Evolutionary conservation across 2,888 invertebrate genomes (phyloP).

Genomic region (Pecten maximus): DNA sequence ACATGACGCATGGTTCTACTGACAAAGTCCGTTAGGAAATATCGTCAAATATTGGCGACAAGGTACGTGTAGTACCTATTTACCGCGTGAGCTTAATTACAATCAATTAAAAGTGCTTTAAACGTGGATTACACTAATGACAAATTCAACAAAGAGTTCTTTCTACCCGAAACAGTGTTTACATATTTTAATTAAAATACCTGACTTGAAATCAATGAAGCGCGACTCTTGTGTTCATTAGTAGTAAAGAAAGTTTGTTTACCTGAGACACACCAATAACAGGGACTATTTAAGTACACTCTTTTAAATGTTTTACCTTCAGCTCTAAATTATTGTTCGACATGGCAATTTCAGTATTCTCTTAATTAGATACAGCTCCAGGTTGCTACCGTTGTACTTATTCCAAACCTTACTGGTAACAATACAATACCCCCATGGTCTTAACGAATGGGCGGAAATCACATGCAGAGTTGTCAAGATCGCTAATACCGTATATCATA

Average conservation of each 20-base stretch:
- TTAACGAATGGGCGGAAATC: not conserved
- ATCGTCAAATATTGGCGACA: not conserved
- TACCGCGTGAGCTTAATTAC: not conserved
- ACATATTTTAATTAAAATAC: not conserved
- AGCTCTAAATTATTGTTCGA: not conserved
- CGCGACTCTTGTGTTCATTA: slow-evolving; percentile 4
- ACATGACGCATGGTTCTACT: not conserved
- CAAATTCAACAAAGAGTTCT: not conserved
- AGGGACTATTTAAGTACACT: not conserved
- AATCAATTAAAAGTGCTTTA: not conserved
- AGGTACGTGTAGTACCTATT: not conserved
- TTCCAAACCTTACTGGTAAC: not conserved
- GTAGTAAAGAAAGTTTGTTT: slow-evolving; percentile 5
- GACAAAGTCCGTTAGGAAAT: not conserved
- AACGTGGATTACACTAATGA: not conserved
- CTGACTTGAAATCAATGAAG: not conserved
- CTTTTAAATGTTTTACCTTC: not conserved
- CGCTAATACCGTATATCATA: slow-evolving; percentile 19
- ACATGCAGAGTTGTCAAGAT: not conserved
- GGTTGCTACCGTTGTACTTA: not conserved
- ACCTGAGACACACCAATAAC: not conserved
- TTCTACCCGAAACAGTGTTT: slow-evolving; percentile 6
- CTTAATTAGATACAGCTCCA: not conserved
- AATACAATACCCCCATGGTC: not conserved
- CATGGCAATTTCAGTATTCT: not conserved